Evolutionary conservation across 1,140 invertebrate species (phyloP).

Genomic region (Aleiodes sp.): DNA sequence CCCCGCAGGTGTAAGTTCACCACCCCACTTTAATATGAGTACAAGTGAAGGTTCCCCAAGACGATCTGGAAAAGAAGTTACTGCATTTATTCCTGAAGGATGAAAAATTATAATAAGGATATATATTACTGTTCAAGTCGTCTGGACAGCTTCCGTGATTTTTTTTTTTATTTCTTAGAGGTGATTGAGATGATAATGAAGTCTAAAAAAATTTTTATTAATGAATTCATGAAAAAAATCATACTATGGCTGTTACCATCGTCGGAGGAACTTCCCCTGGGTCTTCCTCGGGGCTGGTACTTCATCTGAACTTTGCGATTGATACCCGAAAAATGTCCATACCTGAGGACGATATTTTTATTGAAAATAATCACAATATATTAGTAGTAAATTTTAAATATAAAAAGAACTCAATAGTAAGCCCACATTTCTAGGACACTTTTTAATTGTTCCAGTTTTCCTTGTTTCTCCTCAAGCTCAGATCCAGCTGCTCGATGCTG

Average conservation of each 20-base stretch:
- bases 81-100: background rate
- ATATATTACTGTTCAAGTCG: background rate
- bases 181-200: background rate
- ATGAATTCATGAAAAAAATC: conserved; percentile 36
- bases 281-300: conserved; percentile 95
- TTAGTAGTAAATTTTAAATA: too few relatives aligned
- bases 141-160: conserved; percentile 4
- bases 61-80: conserved; percentile 69
- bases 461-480: conserved; percentile 96
- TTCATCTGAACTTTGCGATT: conserved; percentile 99
- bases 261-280: conserved; percentile 92
- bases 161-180: background rate
- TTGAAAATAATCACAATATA: too few relatives aligned
- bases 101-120: background rate
- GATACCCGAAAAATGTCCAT: conserved; percentile 99
- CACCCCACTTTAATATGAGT: conserved; percentile 98
- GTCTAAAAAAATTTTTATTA: conserved; percentile 16
- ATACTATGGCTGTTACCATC: conserved; percentile 78
- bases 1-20: conserved; percentile 98
- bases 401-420: conserved; percentile 11
- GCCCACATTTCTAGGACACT: conserved; percentile 98
- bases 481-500: conserved; percentile 84
- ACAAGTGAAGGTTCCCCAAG: conserved; percentile 89
- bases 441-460: conserved; percentile 97
- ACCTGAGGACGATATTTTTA: conserved; percentile 71